Evolutionary conservation across 2,113 vertebrate species (phyloP).

Genomic region (Condylura cristata): DNA sequence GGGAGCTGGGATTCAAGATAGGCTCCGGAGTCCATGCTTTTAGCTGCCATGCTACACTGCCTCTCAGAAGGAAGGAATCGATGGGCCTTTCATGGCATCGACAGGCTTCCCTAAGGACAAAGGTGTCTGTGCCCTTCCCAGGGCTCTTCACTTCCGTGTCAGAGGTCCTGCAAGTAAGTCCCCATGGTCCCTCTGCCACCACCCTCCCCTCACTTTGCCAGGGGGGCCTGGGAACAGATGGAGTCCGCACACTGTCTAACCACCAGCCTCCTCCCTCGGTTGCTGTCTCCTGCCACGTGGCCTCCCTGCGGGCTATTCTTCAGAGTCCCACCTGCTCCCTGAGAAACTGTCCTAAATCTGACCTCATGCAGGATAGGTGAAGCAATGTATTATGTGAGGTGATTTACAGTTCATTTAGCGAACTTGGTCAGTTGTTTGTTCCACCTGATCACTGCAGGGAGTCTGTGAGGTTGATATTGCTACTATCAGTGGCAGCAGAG

Average conservation of each 20-base stretch:
- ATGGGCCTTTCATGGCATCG: accelerated
- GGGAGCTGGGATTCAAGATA: not conserved
- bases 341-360: not conserved
- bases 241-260: not conserved
- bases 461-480: not conserved
- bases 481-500: too few relatives aligned
- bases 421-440: not conserved
- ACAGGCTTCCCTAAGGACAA: not conserved
- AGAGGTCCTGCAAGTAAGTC: not conserved
- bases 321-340: not conserved
- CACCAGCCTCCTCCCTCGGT: not conserved
- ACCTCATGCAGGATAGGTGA: not conserved
- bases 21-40: not conserved
- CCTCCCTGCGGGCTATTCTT: not conserved
- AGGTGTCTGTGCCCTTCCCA: not conserved
- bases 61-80: not conserved
- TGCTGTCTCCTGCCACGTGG: not conserved
- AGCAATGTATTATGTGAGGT: not conserved
- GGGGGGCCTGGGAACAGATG: not conserved
- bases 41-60: not conserved
- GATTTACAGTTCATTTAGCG: not conserved
- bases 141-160: accelerated
- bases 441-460: not conserved
- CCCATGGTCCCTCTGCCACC: not conserved
- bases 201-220: not conserved